Evolutionary conservation across 2,113 vertebrate genomes (phyloP).

Genomic region (Alaudala cheleensis): DNA sequence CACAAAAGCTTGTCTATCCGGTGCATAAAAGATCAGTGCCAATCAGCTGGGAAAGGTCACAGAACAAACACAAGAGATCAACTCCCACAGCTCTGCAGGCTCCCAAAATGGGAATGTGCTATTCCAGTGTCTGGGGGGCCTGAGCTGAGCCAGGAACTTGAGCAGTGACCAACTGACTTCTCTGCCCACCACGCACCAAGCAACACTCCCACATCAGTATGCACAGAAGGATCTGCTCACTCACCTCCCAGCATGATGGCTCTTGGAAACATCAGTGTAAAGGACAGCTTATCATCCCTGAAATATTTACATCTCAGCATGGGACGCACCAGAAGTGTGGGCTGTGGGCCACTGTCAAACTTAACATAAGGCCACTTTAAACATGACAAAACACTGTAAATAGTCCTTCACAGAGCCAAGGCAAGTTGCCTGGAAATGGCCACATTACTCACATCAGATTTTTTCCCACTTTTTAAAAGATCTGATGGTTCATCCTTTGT

Average conservation of each 20-base stretch:
- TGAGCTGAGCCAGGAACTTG: background rate
- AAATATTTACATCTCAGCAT: slow-evolving; percentile 40
- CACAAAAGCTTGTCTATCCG: background rate
- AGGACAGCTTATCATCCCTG: slow-evolving; percentile 17
- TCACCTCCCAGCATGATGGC: slow-evolving; percentile 13
- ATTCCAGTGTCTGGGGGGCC: background rate
- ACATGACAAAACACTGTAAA: slow-evolving; percentile 4
- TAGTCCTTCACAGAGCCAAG: background rate
- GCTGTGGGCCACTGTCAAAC: slow-evolving; percentile 16
- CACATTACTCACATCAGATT: background rate
- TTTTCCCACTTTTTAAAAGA: background rate
- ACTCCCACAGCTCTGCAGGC: background rate
- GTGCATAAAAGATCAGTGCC: slow-evolving; percentile 45
- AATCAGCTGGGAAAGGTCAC: slow-evolving; percentile 56
- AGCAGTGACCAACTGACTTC: background rate
- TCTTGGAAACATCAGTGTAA: background rate
- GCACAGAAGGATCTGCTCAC: background rate
- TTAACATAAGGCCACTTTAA: slow-evolving; percentile 29
- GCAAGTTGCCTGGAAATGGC: background rate
- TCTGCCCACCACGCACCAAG: background rate
- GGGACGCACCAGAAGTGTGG: background rate
- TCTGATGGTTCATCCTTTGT: background rate
- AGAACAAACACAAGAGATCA: slow-evolving; percentile 42
- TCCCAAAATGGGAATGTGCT: background rate
- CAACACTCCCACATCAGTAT: background rate